Percentiles rank a stretch among this genome's conserved stretches.
Conservation (phyloP, 23 tunicate species). For the Aplidium turbinatum region DNA sequence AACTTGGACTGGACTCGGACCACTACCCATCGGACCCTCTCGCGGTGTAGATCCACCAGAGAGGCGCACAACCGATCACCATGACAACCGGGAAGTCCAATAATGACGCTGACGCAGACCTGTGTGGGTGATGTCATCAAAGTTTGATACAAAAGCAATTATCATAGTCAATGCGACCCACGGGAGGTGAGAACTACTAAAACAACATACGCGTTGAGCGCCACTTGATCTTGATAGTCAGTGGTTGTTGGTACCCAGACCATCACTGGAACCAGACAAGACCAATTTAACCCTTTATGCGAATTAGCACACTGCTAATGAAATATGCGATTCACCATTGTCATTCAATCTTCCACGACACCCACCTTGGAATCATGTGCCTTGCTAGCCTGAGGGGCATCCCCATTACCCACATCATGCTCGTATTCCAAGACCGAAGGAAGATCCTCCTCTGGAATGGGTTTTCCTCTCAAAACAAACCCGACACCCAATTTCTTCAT, state of each 20-base stretch:
- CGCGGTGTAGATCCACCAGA: slow-evolving; percentile 62
- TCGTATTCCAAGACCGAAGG: background rate
- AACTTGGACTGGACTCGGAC: slow-evolving; percentile 18
- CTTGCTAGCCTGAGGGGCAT: no score
- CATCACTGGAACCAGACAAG: no score
- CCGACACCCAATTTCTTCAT: slow-evolving; percentile 31
- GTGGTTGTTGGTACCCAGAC: no score
- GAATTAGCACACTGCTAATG: no score
- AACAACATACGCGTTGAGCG: no score
- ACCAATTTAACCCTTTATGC: no score
- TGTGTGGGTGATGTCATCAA: slow-evolving; percentile 9
- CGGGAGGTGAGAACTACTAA: no score
- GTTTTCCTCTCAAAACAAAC: slow-evolving; percentile 3
- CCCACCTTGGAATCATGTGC: background rate
- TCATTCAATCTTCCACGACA: no score
- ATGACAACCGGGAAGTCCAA: slow-evolving; percentile 68
- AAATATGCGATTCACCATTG: no score
- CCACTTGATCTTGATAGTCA: no score
- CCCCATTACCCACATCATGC: no score
- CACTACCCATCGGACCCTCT: slow-evolving; percentile 83
- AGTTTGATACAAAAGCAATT: background rate
- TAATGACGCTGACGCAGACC: slow-evolving; percentile 55
- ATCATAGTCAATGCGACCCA: no score
- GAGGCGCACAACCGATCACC: slow-evolving; percentile 54
- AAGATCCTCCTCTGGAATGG: background rate